Conservation (phyloP, 2,113 vertebrate genomes). For the Odontophorus gujanensis region DNA sequence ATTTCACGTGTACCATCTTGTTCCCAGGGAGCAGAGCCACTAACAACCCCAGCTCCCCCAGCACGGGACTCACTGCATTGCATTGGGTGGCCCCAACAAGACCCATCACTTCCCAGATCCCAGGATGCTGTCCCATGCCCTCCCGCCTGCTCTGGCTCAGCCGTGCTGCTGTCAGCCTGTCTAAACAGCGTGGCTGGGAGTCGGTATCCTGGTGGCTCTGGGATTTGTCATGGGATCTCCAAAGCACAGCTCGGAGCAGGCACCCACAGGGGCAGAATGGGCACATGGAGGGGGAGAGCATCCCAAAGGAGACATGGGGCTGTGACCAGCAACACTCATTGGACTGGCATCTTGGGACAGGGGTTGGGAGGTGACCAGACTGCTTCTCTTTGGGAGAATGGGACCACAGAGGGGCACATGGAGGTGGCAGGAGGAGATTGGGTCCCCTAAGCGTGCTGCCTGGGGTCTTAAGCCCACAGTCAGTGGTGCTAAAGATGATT, state of each 20-base stretch:
- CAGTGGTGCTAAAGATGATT: not conserved
- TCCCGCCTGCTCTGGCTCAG: constrained; percentile 27
- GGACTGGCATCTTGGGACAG: not conserved
- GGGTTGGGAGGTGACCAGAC: not conserved
- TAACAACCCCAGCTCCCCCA: not conserved
- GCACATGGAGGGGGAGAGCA: not conserved
- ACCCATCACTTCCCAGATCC: not conserved
- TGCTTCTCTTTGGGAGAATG: not conserved
- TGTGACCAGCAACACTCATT: too few relatives aligned
- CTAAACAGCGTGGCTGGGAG: not conserved
- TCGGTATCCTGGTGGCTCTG: not conserved
- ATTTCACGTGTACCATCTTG: not conserved
- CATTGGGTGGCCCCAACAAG: not conserved
- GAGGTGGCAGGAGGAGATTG: not conserved
- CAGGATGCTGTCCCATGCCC: not conserved
- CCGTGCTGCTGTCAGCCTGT: not conserved
- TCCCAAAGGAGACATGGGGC: not conserved
- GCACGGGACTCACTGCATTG: accelerated
- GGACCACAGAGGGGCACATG: not conserved
- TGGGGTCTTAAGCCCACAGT: not conserved
- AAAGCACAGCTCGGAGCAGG: not conserved
- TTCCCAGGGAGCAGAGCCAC: not conserved
- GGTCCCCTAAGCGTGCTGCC: not conserved
- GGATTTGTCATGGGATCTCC: not conserved
- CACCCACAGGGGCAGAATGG: not conserved